Evolutionary conservation across 2,888 invertebrate species (phyloP).

Genomic region (Leucophenga maculata): DNA sequence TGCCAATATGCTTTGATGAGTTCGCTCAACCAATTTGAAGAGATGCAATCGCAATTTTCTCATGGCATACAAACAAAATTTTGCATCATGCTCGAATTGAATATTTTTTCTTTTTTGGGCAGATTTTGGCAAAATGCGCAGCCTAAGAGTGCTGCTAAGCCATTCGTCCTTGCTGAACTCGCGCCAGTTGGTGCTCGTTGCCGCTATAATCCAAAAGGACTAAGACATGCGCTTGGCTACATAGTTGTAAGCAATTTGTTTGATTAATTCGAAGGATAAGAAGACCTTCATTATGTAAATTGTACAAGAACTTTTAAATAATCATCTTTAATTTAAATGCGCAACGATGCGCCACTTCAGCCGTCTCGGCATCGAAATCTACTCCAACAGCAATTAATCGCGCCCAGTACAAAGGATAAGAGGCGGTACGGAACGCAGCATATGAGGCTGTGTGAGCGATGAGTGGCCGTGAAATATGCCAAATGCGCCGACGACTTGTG

Average conservation of each 20-base stretch:
- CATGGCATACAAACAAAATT: too few relatives aligned
- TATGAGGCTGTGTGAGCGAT: background rate
- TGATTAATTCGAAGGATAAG: constrained; percentile 52
- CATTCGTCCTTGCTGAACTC: too few relatives aligned
- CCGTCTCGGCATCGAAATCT: background rate
- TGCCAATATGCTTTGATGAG: too few relatives aligned
- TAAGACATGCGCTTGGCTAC: background rate
- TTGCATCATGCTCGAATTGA: too few relatives aligned
- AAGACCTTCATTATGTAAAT: constrained; percentile 64
- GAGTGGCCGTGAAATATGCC: constrained; percentile 52
- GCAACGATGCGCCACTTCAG: constrained; percentile 44
- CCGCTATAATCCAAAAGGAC: too few relatives aligned
- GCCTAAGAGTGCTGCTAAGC: too few relatives aligned
- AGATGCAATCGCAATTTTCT: too few relatives aligned
- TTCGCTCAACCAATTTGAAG: too few relatives aligned
- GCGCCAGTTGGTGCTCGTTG: too few relatives aligned
- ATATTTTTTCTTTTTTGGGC: too few relatives aligned
- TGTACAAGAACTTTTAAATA: constrained; percentile 64
- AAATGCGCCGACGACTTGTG: constrained; percentile 52
- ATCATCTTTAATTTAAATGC: constrained; percentile 65
- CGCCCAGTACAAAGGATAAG: constrained; percentile 1
- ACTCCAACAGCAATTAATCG: constrained; percentile 56
- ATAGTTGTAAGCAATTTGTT: constrained; percentile 56
- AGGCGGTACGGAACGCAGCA: background rate
- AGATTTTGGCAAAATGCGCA: too few relatives aligned